These are phyloP conservation scores for Siniperca undulata DNA, from an alignment of 2,797 vertebrate species.

Conservation along the genomic window DNA sequence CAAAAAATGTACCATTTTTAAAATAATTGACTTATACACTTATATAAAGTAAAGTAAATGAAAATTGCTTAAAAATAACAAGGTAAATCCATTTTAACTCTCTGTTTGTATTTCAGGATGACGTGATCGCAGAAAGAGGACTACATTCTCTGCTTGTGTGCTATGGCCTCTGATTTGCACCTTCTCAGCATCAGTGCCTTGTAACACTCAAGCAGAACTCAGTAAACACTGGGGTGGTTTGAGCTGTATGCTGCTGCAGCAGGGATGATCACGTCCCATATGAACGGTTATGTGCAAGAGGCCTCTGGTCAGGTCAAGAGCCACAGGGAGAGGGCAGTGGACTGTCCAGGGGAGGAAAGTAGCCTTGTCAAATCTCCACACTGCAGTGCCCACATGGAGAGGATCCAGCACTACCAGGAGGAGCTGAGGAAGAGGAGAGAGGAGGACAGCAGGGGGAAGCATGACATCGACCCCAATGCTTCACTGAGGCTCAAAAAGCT, in stretches of 20 bases:
- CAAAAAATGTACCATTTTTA: background rate
- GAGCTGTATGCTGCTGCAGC: slow-evolving; percentile 45
- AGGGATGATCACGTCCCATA: slow-evolving; percentile 93
- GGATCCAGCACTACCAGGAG: slow-evolving; percentile 93
- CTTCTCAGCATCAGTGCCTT: slow-evolving; percentile 29
- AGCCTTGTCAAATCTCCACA: slow-evolving; percentile 83
- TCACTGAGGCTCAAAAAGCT: slow-evolving; percentile 94
- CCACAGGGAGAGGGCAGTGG: slow-evolving; percentile 92
- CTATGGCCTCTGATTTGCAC: slow-evolving; percentile 67
- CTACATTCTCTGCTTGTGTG: slow-evolving; percentile 13
- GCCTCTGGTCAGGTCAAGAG: slow-evolving; percentile 82
- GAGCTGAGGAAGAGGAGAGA: slow-evolving; percentile 91
- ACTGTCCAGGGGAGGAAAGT: slow-evolving; percentile 89
- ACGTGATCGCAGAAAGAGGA: slow-evolving; percentile 30
- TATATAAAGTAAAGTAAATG: background rate
- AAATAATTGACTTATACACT: background rate
- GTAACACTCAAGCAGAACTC: slow-evolving; percentile 46
- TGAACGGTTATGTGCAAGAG: slow-evolving; percentile 93
- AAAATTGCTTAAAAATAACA: background rate
- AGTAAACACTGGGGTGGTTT: slow-evolving; percentile 55
- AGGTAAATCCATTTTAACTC: background rate
- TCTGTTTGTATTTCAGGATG: slow-evolving; percentile 70
- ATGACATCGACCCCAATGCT: slow-evolving; percentile 91
- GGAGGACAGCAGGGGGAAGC: slow-evolving; percentile 89
- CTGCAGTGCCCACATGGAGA: slow-evolving; percentile 89